Evolutionary conservation across 2,797 vertebrate genomes (phyloP), one percentile per base, ranked within the genome.

Genomic region (Sphenodon punctatus): DNA sequence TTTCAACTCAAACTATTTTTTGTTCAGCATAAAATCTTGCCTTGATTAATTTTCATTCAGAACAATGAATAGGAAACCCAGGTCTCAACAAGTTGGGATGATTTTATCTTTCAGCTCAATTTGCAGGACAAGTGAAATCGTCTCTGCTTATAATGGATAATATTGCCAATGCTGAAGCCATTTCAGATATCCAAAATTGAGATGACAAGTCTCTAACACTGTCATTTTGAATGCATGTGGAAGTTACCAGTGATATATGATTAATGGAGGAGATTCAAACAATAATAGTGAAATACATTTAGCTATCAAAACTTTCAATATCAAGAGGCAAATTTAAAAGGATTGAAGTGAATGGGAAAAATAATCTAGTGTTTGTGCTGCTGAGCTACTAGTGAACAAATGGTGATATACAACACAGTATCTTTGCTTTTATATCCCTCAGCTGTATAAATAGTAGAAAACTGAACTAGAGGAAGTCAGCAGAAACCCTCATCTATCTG

Each of bases 1-100:
- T 55, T 75, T 85, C 78, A 89, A 85, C 82, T 90, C 87, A 84
- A 55, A 91, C 88, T n/a, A n/a, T 82, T 84, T 67, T 76, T 79
- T 84, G 46, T 23, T 83, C 84, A 71, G 73, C 88, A 88, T 91
- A 83, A 55, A 89, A 80, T 75, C 74, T 78, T 70, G 55, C 67
- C 87, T 46, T 1, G 46, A 85, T 88, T 92, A 88, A 89, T 85
- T 63, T 90, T 77, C 77, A 86, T 36, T 83, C 71, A 67, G 25
- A 82, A 71, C 56, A 77, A 86, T 56, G 75, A 87, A 89, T 63
- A 88, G 76, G 59, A 84, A 92, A 87, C 45, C 78, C 56, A 66
- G 1, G 6, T 67, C 53, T 55, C 0, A 1, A 48, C 46, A 86
- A 82, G 32, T 23, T 70, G 70, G 46, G 63, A 38, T 75, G 78